Evolutionary conservation across 1,140 invertebrate genomes (phyloP).

Genomic region (Cheumatopsyche charites): DNA sequence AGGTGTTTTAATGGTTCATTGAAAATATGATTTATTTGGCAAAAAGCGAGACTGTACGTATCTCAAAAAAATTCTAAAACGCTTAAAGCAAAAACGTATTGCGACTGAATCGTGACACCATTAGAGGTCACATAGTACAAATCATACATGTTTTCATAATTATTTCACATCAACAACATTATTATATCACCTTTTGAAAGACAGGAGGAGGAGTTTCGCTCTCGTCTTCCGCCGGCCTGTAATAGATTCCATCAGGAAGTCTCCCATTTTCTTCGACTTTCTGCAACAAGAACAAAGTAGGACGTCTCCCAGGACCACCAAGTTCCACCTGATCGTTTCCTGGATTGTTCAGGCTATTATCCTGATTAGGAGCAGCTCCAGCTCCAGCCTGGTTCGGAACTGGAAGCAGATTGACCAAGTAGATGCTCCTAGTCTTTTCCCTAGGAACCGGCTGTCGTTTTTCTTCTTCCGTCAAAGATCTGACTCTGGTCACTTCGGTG

Average conservation of each 20-base stretch:
- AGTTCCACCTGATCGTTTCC: not conserved
- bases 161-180: not conserved
- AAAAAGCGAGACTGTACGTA: no score
- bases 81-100: no score
- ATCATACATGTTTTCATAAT: not conserved
- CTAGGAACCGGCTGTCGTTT: not conserved
- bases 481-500: constrained; percentile 41
- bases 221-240: constrained; percentile 41
- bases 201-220: constrained; percentile 34
- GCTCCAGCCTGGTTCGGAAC: constrained; percentile 6
- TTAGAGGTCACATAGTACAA: no score
- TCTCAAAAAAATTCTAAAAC: no score
- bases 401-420: constrained; percentile 37
- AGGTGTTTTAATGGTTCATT: no score
- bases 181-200: constrained; percentile 43
- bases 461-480: constrained; percentile 36
- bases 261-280: constrained; percentile 37
- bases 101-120: no score
- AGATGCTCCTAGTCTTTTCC: constrained; percentile 39
- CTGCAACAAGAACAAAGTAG: constrained; percentile 45
- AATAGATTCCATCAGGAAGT: constrained; percentile 47
- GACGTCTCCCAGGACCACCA: constrained; percentile 29
- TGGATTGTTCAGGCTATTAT: constrained; percentile 21
- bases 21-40: no score
- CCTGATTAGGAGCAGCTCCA: not conserved